phyloP scores from a whole-genome alignment of 2,797 vertebrate species.

The Denticeps clupeoides region DNA sequence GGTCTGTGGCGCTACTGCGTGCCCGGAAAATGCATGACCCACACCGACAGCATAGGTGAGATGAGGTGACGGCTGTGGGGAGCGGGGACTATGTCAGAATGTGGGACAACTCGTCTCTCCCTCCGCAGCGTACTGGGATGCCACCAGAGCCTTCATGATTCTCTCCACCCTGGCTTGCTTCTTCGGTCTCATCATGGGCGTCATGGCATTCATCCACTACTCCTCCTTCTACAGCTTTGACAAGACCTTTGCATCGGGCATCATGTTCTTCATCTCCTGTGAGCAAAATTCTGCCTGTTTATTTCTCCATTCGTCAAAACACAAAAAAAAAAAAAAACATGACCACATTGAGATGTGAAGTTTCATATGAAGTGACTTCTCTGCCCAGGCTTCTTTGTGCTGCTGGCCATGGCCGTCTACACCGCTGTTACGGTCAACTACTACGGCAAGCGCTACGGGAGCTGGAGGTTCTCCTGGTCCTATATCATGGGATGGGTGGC shows the following conservation, averaged over 20 bases:
- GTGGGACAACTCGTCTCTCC: not conserved
- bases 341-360: no score
- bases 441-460: conserved; percentile 67
- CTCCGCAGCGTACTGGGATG: conserved; percentile 66
- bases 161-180: conserved; percentile 67
- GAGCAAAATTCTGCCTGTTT: conserved; percentile 27
- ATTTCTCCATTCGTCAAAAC: no score
- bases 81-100: no score
- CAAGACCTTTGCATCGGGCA: conserved; percentile 69
- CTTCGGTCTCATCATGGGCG: conserved; percentile 63
- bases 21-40: conserved; percentile 67
- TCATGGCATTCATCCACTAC: conserved; percentile 72
- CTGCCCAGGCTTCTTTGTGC: conserved; percentile 61
- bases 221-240: conserved; percentile 64
- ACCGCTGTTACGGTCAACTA: conserved; percentile 71
- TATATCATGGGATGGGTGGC: conserved; percentile 74
- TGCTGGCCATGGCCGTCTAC: conserved; percentile 73
- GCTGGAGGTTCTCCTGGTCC: conserved; percentile 72
- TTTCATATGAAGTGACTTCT: not conserved
- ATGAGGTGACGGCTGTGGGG: not conserved
- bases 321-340: no score
- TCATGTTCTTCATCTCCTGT: conserved; percentile 74
- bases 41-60: conserved; percentile 51
- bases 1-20: conserved; percentile 72
- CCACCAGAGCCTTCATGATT: conserved; percentile 71